A percentile compares a stretch with the other conserved stretches of the same genome.
phyloP scores from a whole-genome alignment of 2,113 vertebrate genomes.

The Bagarius yarrelli region DNA sequence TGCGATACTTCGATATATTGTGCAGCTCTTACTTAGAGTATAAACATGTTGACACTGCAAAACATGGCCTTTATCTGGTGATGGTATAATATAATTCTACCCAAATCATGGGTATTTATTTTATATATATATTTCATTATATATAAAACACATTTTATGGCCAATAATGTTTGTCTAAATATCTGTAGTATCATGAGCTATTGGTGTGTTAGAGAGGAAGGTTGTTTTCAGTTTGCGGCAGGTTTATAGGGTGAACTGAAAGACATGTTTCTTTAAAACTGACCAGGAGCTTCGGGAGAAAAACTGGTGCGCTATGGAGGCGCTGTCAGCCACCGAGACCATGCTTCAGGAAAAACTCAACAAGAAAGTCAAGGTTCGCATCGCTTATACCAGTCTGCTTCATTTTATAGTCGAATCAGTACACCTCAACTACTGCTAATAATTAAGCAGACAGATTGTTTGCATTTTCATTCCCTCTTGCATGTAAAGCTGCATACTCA shows the following conservation, averaged over 20 bases:
- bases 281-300: slow-evolving; percentile 99
- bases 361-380: slow-evolving; percentile 99
- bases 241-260: slow-evolving; percentile 84
- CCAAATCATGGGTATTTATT: neutral
- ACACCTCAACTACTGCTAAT: slow-evolving; percentile 68
- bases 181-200: neutral
- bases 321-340: slow-evolving; percentile 99
- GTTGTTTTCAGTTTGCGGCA: slow-evolving; percentile 27
- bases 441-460: slow-evolving; percentile 59
- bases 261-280: slow-evolving; percentile 96
- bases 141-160: neutral
- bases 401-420: slow-evolving; percentile 81
- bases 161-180: slow-evolving; percentile 14
- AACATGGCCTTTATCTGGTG: neutral
- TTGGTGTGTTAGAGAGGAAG: slow-evolving; percentile 3
- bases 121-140: neutral
- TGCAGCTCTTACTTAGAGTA: too few species aligned
- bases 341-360: slow-evolving; percentile 98
- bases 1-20: too few species aligned
- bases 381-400: slow-evolving; percentile 73
- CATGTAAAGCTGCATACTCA: slow-evolving; percentile 72
- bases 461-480: slow-evolving; percentile 46
- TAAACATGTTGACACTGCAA: neutral
- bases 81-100: neutral
- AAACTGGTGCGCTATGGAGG: slow-evolving; percentile 99